Base-by-base conservation (phyloP, 2,113 vertebrate species). In the Delphinus delphis region DNA sequence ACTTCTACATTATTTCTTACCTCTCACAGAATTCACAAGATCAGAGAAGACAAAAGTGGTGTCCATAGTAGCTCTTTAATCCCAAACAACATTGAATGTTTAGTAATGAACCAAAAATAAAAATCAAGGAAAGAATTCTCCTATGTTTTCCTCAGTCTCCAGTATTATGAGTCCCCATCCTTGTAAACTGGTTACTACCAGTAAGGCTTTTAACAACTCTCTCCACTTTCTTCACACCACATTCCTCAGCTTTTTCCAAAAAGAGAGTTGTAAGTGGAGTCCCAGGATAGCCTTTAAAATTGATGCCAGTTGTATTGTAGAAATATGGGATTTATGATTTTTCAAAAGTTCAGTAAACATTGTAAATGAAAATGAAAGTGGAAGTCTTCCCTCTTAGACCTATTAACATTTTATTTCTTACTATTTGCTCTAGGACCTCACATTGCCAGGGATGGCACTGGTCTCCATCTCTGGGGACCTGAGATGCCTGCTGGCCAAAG, bases 381-480 rank as follows among this genome's bases (percentile, higher is more conserved):
- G 8, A 38, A 47, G 13, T 67, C 60, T 38, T 60, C 60, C 36
- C 33, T 67, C 50, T 44, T 33, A 50, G 62, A 84, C 38, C 25
- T 25, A 10, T 47, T 31, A 10, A 23, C n/a, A 44, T 20, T n/a
- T 55, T 50, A 21, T n/a, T 55, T 71, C n/a, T 18, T 31, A 26
- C 31, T 44, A 2, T 41, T 80, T 15, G 12, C 55, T 58, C n/a
- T 36, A 6, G 28, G 44, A 50, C 41, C 1, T 1, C 65, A 9
- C 3, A 1, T 1, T 3, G 4, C 14, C 63, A 3, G 38, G 3
- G 47, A 36, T 8, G 23, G 15, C 33, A 13, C 2, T 3, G 50
- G 31, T 47, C 9, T 85, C n/a, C 26, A 9, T 20, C 31, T 50
- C 65, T 58, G 15, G 26, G 41, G 68, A 9, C 8, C 76, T 50